Percentiles rank a stretch among this genome's conserved stretches.
These are phyloP conservation scores for Pteruthius melanotis DNA, from an alignment of 2,113 vertebrate species.

Conservation along the genomic window DNA sequence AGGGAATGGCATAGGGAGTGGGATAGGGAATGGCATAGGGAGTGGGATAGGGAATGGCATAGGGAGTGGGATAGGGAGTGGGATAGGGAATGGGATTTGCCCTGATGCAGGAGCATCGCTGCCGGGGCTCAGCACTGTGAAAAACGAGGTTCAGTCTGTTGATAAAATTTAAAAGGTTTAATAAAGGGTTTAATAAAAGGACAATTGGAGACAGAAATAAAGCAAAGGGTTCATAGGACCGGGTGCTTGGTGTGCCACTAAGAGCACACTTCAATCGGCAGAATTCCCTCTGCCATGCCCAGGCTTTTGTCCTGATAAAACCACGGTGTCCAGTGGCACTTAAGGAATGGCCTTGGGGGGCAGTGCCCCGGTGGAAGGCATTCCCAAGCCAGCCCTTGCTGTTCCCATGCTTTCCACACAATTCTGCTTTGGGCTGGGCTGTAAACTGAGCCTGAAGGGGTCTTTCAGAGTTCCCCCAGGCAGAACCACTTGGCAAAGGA, in stretches of 20 bases:
- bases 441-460: neutral
- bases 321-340: neutral
- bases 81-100: neutral
- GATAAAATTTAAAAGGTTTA: too few species aligned
- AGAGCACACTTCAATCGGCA: too few species aligned
- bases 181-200: too few species aligned
- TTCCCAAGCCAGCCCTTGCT: neutral
- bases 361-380: neutral
- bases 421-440: neutral
- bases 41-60: neutral
- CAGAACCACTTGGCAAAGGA: neutral
- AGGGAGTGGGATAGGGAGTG: neutral
- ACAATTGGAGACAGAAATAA: too few species aligned
- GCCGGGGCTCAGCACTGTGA: too few species aligned
- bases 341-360: neutral
- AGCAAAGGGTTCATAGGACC: too few species aligned
- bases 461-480: neutral
- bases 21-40: neutral
- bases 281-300: neutral
- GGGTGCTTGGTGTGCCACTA: too few species aligned
- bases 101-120: neutral
- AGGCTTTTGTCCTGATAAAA: neutral
- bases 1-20: too few species aligned
- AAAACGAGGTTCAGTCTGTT: too few species aligned
- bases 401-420: neutral